Percentiles rank a stretch among this genome's conserved stretches.
Conservation (phyloP, 2,888 invertebrate genomes). For the Salpingus planirostris region DNA sequence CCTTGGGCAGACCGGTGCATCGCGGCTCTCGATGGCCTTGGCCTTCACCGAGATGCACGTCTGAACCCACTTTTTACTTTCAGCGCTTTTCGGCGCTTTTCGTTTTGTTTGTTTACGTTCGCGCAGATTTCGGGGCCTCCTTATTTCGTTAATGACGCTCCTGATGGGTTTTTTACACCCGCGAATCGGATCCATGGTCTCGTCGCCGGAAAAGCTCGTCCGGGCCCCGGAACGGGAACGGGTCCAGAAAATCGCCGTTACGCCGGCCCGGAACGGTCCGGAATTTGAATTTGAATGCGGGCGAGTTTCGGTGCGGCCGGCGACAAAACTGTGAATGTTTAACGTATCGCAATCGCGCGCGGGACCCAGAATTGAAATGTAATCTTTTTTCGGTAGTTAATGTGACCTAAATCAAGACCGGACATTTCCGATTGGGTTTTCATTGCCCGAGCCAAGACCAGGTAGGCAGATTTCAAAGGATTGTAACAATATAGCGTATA, state of each 20-base stretch:
- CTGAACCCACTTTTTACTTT: constrained; percentile 3
- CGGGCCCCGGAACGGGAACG: no score
- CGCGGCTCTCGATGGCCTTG: constrained; percentile 26
- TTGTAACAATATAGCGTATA: constrained; percentile 33
- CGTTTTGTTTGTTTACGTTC: constrained; percentile 4
- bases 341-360: constrained; percentile 6
- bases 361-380: constrained; percentile 17
- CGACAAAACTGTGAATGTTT: constrained; percentile 7
- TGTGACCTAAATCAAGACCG: constrained; percentile 36
- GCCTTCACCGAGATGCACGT: constrained; percentile 36
- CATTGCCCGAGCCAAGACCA: constrained; percentile 12
- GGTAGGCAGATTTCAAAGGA: constrained; percentile 19
- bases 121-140: constrained; percentile 4
- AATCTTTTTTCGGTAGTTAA: constrained; percentile 30
- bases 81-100: neutral
- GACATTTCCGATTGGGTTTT: constrained; percentile 36
- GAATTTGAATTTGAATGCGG: neutral
- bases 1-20: constrained; percentile 33
- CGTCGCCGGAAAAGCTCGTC: no score
- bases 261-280: no score
- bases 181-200: no score
- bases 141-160: constrained; percentile 6
- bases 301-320: neutral
- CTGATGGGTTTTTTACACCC: constrained; percentile 6
- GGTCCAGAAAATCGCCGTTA: no score